Conservation (phyloP, 2,888 invertebrate species). For the Xanthostigma xanthostigma region DNA sequence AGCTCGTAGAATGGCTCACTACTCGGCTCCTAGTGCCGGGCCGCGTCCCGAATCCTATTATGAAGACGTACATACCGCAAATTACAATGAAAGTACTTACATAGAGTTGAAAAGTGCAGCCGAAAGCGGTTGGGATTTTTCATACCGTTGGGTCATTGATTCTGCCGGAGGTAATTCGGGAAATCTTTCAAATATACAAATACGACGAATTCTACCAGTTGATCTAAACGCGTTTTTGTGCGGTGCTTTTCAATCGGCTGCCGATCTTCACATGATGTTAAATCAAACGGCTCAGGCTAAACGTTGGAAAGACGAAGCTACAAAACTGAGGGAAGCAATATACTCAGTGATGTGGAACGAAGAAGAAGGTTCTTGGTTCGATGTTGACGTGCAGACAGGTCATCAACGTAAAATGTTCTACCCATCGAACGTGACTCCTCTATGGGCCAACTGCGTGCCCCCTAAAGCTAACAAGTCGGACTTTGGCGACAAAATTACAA, state of each 20-base stretch:
- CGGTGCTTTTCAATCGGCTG: conserved; percentile 46
- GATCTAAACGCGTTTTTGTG: conserved; percentile 69
- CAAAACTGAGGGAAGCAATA: conserved; percentile 43
- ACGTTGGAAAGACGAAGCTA: conserved; percentile 36
- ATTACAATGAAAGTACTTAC: conserved; percentile 39
- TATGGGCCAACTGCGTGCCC: conserved; percentile 51
- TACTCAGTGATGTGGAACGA: conserved; percentile 60
- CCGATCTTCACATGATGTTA: conserved; percentile 39
- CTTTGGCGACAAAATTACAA: conserved; percentile 34
- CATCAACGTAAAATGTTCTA: conserved; percentile 49
- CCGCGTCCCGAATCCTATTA: conserved; percentile 59
- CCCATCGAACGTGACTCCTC: conserved; percentile 54
- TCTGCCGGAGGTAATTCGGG: conserved; percentile 34
- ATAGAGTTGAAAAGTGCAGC: conserved; percentile 63
- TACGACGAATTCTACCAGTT: conserved; percentile 58
- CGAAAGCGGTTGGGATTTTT: conserved; percentile 83
- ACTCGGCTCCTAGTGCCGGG: conserved; percentile 41
- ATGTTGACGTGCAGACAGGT: conserved; percentile 47
- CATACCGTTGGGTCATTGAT: conserved; percentile 58
- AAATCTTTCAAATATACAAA: conserved; percentile 45
- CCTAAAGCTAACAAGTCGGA: conserved; percentile 22
- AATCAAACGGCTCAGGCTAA: conserved; percentile 31
- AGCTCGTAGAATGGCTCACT: conserved; percentile 40
- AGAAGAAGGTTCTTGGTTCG: conserved; percentile 64
- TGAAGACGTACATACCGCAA: conserved; percentile 25